Percentiles rank a stretch among this genome's conserved stretches.
Conservation (phyloP, 1,140 invertebrate species). For the Geopemphigus sp. region DNA sequence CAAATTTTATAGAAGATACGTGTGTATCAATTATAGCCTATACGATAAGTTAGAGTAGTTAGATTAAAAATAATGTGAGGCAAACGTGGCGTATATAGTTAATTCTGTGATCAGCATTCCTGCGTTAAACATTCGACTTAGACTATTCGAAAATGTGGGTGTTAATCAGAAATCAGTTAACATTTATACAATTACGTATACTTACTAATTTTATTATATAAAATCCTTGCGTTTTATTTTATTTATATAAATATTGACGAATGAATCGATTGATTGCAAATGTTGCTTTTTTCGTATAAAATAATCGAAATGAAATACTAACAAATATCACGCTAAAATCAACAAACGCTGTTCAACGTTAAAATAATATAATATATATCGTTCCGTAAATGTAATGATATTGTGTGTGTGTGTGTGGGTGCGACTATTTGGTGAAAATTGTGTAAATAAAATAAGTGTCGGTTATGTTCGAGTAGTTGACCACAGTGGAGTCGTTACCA, state of each 20-base stretch:
- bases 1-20: background rate
- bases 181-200: background rate
- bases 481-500: background rate
- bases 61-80: background rate
- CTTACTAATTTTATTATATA: too few relatives aligned
- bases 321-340: too few relatives aligned
- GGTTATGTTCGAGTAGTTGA: slow-evolving; percentile 19
- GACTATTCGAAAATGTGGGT: background rate
- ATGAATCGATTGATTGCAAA: too few relatives aligned
- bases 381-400: background rate
- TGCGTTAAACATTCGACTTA: background rate
- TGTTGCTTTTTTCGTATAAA: background rate
- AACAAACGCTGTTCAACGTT: too few relatives aligned
- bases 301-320: too few relatives aligned
- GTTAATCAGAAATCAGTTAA: background rate
- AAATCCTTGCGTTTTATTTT: too few relatives aligned
- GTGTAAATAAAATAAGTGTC: slow-evolving; percentile 40
- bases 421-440: slow-evolving; percentile 22
- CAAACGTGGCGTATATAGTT: background rate
- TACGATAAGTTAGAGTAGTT: background rate
- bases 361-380: too few relatives aligned
- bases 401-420: background rate
- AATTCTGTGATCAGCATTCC: background rate
- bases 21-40: background rate
- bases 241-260: too few relatives aligned